phyloP scores from a whole-genome alignment of 2,888 invertebrate species.

The Galeopsomyia nigrocyanea region DNA sequence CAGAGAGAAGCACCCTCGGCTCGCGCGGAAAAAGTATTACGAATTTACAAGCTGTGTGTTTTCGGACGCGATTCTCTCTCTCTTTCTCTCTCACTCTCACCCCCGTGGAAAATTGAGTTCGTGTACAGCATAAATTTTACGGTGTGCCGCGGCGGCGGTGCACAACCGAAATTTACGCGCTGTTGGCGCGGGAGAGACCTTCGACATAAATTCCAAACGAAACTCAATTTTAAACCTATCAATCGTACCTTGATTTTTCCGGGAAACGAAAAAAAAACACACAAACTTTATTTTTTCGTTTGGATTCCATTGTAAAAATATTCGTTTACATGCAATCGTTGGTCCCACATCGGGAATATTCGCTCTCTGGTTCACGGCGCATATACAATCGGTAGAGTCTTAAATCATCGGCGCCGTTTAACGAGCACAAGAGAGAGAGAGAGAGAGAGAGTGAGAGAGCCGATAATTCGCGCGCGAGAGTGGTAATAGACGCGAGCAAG shows the following conservation, averaged over 20 bases:
- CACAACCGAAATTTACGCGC: slow-evolving; percentile 28
- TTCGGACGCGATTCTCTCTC: neutral
- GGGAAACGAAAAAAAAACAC: too few relatives aligned
- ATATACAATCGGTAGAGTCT: slow-evolving; percentile 1
- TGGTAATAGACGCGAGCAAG: slow-evolving; percentile 13
- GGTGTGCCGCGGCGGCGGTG: neutral
- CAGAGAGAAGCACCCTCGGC: too few relatives aligned
- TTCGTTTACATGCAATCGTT: neutral
- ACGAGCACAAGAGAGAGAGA: slow-evolving; percentile 24
- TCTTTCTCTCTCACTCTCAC: too few relatives aligned
- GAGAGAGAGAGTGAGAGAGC: slow-evolving; percentile 19
- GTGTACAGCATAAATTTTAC: slow-evolving; percentile 27
- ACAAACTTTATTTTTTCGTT: too few relatives aligned
- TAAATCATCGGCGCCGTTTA: slow-evolving; percentile 33
- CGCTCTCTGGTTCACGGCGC: neutral
- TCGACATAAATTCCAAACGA: slow-evolving; percentile 26
- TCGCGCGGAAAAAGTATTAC: slow-evolving; percentile 21
- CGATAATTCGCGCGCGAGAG: neutral
- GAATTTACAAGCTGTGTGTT: slow-evolving; percentile 37
- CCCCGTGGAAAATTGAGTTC: slow-evolving; percentile 27
- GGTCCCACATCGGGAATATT: neutral
- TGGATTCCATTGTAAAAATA: neutral
- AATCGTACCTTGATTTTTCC: too few relatives aligned
- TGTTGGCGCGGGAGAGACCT: slow-evolving; percentile 5
- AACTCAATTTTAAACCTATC: too few relatives aligned